phyloP scores from a whole-genome alignment of 1,140 invertebrate genomes.

The Aphidius ervi region DNA sequence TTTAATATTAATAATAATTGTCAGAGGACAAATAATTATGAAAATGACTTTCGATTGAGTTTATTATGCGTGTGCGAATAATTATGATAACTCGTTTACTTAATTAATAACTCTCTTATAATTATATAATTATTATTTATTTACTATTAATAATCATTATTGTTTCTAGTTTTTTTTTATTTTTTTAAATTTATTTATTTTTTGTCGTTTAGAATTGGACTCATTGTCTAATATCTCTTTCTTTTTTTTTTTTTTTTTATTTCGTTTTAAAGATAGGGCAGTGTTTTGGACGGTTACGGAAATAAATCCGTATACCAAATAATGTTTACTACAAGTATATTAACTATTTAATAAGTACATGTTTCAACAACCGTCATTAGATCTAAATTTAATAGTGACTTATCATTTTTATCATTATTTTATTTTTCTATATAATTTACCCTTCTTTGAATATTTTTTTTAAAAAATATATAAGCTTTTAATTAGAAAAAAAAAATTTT shows the following conservation, averaged over 20 bases:
- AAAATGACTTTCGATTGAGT: background rate
- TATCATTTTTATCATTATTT: constrained; percentile 28
- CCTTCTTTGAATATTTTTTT: background rate
- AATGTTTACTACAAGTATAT: constrained; percentile 48
- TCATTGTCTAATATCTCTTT: constrained; percentile 15
- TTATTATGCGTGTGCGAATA: background rate
- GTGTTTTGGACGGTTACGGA: constrained; percentile 52
- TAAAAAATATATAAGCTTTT: constrained; percentile 7
- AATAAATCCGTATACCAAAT: constrained; percentile 46
- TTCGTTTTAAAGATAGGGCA: constrained; percentile 42
- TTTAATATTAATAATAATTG: no score
- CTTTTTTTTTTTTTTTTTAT: constrained; percentile 22
- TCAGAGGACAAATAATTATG: background rate
- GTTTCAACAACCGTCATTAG: constrained; percentile 48
- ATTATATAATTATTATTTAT: background rate
- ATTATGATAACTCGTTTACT: background rate
- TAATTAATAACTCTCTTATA: background rate
- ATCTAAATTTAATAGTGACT: constrained; percentile 40
- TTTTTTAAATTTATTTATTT: background rate
- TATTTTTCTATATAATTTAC: constrained; percentile 32
- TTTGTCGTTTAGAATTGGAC: constrained; percentile 7
- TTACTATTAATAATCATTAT: constrained; percentile 1
- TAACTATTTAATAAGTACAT: constrained; percentile 50
- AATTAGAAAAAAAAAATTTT: background rate
- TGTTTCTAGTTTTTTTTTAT: background rate